Base-by-base conservation (phyloP, 2,888 invertebrate species). In the Lathronympha strigana region DNA sequence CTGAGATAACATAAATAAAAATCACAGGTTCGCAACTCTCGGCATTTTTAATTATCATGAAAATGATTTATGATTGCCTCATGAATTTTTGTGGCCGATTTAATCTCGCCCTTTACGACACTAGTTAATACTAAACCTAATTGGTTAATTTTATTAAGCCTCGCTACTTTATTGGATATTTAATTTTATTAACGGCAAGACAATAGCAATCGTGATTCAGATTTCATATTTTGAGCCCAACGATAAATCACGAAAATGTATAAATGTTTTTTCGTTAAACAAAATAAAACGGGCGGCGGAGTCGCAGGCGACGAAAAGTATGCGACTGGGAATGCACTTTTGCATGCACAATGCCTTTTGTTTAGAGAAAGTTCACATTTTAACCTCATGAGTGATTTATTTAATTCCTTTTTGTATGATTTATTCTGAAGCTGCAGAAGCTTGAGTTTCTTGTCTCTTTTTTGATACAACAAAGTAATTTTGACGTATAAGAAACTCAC, bases 331-430 rank as follows among this genome's bases (percentile, higher is more conserved):
- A 89, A 91, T 91, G 89, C 88, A 83, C 87, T 89, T 89, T 89
- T 88, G 90, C 90, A 89, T 92, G 82, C 86, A 90, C 91, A 90
- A 91, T 90, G 85, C 87, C 89, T 89, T 90, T 92, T 90, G 91
- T 92, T 88, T 91, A 89, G 88, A 88, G 90, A 89, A 88, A 91
- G 89, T 90, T 91, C 91, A 90, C 90, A 90, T 90, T 86, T 84
- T 82, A 84, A 85, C 83, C 83, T 80, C 80, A 72, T 82, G 86
- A 87, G 80, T 87, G 90, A 91, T 90, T 90, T 92, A 88, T 90
- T 69, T 61, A 68, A 63, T 69, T 68, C 68, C 63, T 70, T 89
- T 89, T 88, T 86, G 79, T 85, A 88, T 91, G 89, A 90, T 89
- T 90, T 88, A 90, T 88, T 78, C 82, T 77, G 79, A 82, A 81